A percentile compares a stretch with the other conserved stretches of the same genome.
These are phyloP conservation scores for Graphium colonna DNA, from an alignment of 2,888 invertebrate genomes.

Conservation along the genomic window DNA sequence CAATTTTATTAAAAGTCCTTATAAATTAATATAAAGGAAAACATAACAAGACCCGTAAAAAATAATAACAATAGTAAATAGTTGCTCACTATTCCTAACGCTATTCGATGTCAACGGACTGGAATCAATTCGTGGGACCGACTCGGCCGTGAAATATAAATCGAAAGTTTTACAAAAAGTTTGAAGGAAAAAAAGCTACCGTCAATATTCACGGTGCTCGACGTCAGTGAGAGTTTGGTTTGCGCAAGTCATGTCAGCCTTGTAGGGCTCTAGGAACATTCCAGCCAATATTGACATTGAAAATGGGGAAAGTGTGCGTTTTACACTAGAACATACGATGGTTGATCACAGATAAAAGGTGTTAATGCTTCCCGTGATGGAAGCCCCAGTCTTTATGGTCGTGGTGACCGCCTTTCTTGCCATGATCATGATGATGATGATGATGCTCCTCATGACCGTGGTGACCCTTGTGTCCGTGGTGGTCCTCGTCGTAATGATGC, in stretches of 20 bases:
- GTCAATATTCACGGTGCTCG: neutral
- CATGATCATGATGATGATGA: conserved; percentile 70
- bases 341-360: conserved; percentile 56
- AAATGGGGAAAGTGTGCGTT: conserved; percentile 19
- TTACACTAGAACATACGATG: conserved; percentile 30
- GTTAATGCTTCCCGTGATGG: conserved; percentile 72
- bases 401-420: conserved; percentile 71
- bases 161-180: conserved; percentile 27
- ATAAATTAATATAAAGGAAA: conserved; percentile 25
- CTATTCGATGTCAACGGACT: conserved; percentile 1
- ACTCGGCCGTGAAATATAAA: conserved; percentile 16
- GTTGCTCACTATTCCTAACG: neutral
- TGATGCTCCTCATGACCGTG: conserved; percentile 74
- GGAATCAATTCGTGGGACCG: neutral
- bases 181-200: conserved; percentile 40
- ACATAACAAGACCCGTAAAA: conserved; percentile 35
- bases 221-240: conserved; percentile 31
- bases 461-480: conserved; percentile 72
- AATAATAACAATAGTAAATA: conserved; percentile 25
- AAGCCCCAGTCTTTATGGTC: conserved; percentile 71
- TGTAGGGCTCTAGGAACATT: conserved; percentile 3
- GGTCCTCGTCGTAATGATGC: conserved; percentile 66
- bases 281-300: conserved; percentile 8
- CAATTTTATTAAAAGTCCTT: conserved; percentile 26
- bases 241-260: conserved; percentile 8